Base-by-base conservation (phyloP, 1,140 invertebrate species). In the Thalassaphorura encarpata region DNA sequence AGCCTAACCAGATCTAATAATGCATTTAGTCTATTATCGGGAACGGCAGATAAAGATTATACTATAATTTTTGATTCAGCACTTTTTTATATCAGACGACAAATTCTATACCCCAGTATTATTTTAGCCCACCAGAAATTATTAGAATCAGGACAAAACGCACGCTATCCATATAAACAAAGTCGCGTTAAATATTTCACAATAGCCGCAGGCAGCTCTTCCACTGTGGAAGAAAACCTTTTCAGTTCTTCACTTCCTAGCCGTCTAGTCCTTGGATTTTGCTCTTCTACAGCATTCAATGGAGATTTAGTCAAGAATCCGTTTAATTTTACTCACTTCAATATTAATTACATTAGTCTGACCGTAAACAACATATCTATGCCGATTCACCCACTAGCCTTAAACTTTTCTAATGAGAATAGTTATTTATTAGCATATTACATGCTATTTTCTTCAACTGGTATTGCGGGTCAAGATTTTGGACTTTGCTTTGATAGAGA, bases 271-370 rank as follows among this genome's bases (percentile, higher is more conserved):
- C 33, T 71, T 21, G 68, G 68, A 23, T 71, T 75, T 62, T 67
- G 72, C 16, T 46, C 66, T 45, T 70, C 71, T 62, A 51, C 56
- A 55, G 67, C 69, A 6, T 73, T 70, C 52, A 73, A 72, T 54
- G 71, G 72, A 21, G 61, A 61, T 58, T 55, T 54, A 26, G 57
- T 18, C 18, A 46, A 58, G 19, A 73, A 73, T 56, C 71, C 71
- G 1, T 73, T 69, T 54, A 67, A 70, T 61, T 72, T 73, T 63
- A 47, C 68, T 58, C 59, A 71, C 62, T 68, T 60, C 63, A 42
- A 58, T 26, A 54, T 72, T 11, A 66, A 61, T 29, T 68, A 48
- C 53, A 24, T 66, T 26, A 15, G 11, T 19, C 11, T 66, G 2
- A 42, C 31, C 19, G 46, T 63, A 1, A 62, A 66, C 46, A 56